Conservation (phyloP, 2,888 invertebrate genomes). For the Neuroscelio doddi region DNA sequence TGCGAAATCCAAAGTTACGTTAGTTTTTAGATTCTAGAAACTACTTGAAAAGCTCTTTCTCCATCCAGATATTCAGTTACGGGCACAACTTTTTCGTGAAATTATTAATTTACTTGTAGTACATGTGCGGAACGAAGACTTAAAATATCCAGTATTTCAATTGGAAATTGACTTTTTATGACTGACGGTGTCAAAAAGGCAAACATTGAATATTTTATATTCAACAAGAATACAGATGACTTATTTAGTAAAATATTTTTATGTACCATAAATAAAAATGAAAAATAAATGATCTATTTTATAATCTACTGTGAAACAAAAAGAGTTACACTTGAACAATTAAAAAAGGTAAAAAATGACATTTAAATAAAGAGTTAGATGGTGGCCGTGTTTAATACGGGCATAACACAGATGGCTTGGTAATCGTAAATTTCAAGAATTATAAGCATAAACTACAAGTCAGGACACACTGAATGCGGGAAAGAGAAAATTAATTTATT, state of each 20-base stretch:
- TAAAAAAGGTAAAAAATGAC: too few species aligned
- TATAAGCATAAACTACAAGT: slow-evolving; percentile 13
- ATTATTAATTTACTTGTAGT: slow-evolving; percentile 42
- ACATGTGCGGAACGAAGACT: slow-evolving; percentile 27
- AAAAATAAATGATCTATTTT: too few species aligned
- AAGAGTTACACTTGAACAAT: too few species aligned
- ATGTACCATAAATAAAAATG: too few species aligned
- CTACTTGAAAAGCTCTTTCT: slow-evolving; percentile 45
- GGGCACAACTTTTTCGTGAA: slow-evolving; percentile 40
- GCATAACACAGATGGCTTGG: slow-evolving; percentile 4
- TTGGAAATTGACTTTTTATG: background rate
- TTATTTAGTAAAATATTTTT: too few species aligned
- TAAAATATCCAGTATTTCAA: slow-evolving; percentile 17
- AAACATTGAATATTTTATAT: background rate
- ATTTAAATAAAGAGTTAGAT: background rate
- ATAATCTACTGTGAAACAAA: too few species aligned
- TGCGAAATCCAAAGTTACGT: slow-evolving; percentile 39
- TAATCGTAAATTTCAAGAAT: slow-evolving; percentile 13
- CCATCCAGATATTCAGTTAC: slow-evolving; percentile 32
- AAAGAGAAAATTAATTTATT: slow-evolving; percentile 17
- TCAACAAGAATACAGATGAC: too few species aligned
- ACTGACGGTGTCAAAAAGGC: background rate
- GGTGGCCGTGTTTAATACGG: background rate
- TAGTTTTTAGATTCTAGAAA: slow-evolving; percentile 40
- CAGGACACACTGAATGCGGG: slow-evolving; percentile 8